phyloP scores from a whole-genome alignment of 2,113 vertebrate species.

The Lepisosteus oculatus region DNA sequence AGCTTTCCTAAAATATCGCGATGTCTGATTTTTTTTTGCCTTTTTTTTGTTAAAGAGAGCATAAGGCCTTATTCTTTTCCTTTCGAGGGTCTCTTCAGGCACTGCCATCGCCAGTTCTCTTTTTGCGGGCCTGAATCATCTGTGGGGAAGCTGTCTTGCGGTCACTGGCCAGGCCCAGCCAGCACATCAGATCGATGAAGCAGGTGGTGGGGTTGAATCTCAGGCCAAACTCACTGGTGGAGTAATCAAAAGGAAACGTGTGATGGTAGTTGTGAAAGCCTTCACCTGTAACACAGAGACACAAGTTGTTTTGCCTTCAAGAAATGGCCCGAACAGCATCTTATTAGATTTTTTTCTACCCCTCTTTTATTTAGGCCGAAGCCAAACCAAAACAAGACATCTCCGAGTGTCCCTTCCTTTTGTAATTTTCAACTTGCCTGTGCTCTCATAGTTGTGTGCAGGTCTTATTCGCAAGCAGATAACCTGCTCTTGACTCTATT shows the following conservation, averaged over 20 bases:
- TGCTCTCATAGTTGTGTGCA: too few relatives aligned
- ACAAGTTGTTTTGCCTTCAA: not conserved
- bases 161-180: slow-evolving; percentile 70
- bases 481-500: too few relatives aligned
- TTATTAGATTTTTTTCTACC: too few relatives aligned
- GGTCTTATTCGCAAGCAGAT: too few relatives aligned
- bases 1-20: slow-evolving; percentile 16
- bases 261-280: slow-evolving; percentile 85
- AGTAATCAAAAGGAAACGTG: slow-evolving; percentile 78
- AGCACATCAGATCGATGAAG: slow-evolving; percentile 81
- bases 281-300: slow-evolving; percentile 53
- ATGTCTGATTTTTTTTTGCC: not conserved
- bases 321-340: too few relatives aligned
- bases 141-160: slow-evolving; percentile 59
- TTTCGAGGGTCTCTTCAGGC: slow-evolving; percentile 41
- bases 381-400: too few relatives aligned
- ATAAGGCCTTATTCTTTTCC: not conserved
- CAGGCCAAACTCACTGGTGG: slow-evolving; percentile 72
- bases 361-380: too few relatives aligned
- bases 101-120: slow-evolving; percentile 72
- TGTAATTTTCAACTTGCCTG: too few relatives aligned
- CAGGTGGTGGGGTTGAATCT: slow-evolving; percentile 78
- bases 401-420: not conserved
- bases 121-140: slow-evolving; percentile 67
- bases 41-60: not conserved